These are phyloP conservation scores for Campoletis raptor DNA, from an alignment of 2,888 invertebrate species.

Conservation along the genomic window DNA sequence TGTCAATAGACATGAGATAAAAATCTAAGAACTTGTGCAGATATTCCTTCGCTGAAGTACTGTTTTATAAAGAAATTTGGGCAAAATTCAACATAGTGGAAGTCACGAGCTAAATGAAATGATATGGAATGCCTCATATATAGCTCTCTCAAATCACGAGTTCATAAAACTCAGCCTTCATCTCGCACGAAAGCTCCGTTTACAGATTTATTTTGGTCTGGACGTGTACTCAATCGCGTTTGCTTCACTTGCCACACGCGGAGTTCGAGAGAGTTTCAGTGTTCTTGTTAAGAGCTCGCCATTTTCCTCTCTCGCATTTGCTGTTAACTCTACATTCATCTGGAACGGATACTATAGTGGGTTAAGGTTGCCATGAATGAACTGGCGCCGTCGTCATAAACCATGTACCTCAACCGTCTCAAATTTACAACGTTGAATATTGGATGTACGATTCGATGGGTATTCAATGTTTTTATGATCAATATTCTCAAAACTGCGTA, in stretches of 20 bases:
- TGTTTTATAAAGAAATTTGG: neutral
- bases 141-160: constrained; percentile 20
- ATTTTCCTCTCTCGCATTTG: neutral
- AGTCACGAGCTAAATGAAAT: neutral
- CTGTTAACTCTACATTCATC: neutral
- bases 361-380: constrained; percentile 40
- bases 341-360: constrained; percentile 14
- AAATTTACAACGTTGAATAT: constrained; percentile 5
- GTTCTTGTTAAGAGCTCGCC: constrained; percentile 19
- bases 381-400: constrained; percentile 23
- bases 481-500: neutral
- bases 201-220: constrained; percentile 60
- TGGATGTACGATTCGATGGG: neutral
- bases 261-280: constrained; percentile 46
- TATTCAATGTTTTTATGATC: neutral
- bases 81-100: neutral
- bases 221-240: constrained; percentile 34
- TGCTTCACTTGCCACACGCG: constrained; percentile 35
- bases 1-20: neutral
- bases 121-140: neutral
- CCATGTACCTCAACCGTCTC: neutral
- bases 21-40: neutral
- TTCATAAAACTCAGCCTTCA: constrained; percentile 66
- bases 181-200: constrained; percentile 46
- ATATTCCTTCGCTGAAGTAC: neutral